These are phyloP conservation scores for Petrolisthes cinctipes DNA, from an alignment of 2,888 invertebrate species.

Conservation along the genomic window DNA sequence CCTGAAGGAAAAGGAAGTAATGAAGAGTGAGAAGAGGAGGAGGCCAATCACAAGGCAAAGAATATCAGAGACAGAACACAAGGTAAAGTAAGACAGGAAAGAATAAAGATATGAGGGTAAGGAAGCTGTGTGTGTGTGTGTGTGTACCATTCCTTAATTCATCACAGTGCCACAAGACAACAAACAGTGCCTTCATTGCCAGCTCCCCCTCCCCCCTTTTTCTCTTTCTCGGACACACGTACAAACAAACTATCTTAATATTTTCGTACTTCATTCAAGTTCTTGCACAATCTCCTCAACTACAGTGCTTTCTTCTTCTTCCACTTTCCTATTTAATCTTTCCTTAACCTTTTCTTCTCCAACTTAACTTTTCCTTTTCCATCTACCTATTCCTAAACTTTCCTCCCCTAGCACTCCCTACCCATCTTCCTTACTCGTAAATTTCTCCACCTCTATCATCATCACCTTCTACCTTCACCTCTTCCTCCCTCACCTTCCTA, in stretches of 20 bases:
- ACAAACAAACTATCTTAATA: not conserved
- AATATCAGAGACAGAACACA: too few species aligned
- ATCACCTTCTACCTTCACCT: not conserved
- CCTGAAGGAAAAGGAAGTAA: too few species aligned
- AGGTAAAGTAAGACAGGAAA: too few species aligned
- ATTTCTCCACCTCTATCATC: not conserved
- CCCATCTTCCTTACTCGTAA: not conserved
- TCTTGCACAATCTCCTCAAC: not conserved
- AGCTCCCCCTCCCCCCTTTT: conserved; percentile 15
- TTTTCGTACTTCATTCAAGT: too few species aligned
- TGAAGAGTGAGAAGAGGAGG: too few species aligned
- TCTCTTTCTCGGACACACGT: conserved; percentile 13
- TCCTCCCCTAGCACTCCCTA: not conserved
- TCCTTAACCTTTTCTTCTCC: not conserved
- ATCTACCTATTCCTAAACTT: not conserved
- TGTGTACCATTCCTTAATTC: too few species aligned
- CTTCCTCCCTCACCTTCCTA: not conserved
- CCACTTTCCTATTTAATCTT: not conserved
- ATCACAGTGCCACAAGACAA: too few species aligned
- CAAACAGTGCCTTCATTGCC: not conserved
- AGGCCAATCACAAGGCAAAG: too few species aligned
- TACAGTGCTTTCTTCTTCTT: not conserved
- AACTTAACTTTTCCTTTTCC: not conserved
- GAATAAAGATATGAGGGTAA: too few species aligned
- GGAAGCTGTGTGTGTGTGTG: too few species aligned